Percentiles rank a stretch among this genome's conserved stretches.
Evolutionary conservation across 1,140 invertebrate genomes (phyloP).

Genomic region (Papilio polyxenes): DNA sequence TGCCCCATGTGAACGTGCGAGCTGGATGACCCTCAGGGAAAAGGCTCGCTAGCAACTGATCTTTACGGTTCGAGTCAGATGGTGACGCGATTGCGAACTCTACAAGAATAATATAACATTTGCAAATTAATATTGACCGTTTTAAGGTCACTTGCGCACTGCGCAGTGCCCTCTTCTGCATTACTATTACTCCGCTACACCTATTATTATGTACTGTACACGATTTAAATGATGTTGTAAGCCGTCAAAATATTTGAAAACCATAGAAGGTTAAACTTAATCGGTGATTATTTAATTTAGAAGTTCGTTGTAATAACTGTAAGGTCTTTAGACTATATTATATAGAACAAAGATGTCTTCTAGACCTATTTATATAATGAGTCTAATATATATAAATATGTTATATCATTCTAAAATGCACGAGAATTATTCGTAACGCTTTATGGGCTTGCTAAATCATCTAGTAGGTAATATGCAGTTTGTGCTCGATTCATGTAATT

Average conservation of each 20-base stretch:
- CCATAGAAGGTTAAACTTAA: no score
- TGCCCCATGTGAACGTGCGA: conserved; percentile 92
- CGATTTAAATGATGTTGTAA: no score
- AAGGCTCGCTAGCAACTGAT: conserved; percentile 87
- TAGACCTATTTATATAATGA: no score
- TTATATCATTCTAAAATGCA: neutral
- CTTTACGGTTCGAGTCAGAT: conserved; percentile 85
- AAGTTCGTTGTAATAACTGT: no score
- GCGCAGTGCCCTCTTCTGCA: neutral
- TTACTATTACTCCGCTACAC: no score
- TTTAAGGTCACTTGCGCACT: neutral
- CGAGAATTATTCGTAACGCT: neutral
- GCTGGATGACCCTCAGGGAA: conserved; percentile 87
- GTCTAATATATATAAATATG: no score
- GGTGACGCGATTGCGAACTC: conserved; percentile 89
- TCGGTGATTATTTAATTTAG: no score
- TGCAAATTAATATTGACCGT: neutral
- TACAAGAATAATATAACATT: conserved; percentile 53
- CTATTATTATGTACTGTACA: no score
- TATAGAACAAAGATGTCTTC: neutral
- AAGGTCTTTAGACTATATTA: no score
- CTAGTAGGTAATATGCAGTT: neutral
- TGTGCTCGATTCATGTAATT: neutral
- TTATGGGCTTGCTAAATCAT: conserved; percentile 13
- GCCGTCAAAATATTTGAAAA: no score